Percentiles rank a stretch among this genome's conserved stretches.
phyloP scores from a whole-genome alignment of 2,113 vertebrate genomes.

The Halcyon malimbica region DNA sequence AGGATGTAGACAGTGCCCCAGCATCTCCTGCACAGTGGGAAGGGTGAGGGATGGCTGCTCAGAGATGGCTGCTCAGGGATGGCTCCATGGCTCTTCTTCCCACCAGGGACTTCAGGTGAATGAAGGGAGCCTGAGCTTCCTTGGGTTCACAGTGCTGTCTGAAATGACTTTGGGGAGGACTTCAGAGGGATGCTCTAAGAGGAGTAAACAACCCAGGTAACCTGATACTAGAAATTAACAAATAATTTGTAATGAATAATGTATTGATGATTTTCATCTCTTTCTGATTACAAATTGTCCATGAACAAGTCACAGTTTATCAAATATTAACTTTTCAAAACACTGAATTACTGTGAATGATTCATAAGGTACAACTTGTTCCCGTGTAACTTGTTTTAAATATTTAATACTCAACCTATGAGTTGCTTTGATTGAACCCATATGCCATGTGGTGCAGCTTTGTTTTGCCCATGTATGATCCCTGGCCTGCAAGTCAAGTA shows the following conservation, averaged over 20 bases:
- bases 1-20: not conserved
- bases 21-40: accelerated
- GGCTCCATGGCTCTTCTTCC: accelerated
- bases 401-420: not conserved
- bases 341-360: not conserved
- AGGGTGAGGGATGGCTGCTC: accelerated
- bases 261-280: not conserved
- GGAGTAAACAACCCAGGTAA: not conserved
- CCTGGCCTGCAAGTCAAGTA: accelerated
- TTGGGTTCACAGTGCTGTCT: accelerated
- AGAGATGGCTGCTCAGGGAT: accelerated
- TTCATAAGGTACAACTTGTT: not conserved
- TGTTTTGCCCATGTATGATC: accelerated
- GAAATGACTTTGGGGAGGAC: accelerated
- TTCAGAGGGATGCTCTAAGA: not conserved
- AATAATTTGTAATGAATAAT: not conserved
- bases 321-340: not conserved
- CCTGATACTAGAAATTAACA: not conserved
- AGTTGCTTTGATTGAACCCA: not conserved
- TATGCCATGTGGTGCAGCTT: not conserved
- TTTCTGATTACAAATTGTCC: not conserved
- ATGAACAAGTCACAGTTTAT: not conserved
- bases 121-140: accelerated
- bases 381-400: not conserved
- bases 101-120: accelerated